Evolutionary conservation across 2,113 vertebrate genomes (phyloP), one percentile per base, ranked within the genome.

Genomic region (Gracilinanus agilis): DNA sequence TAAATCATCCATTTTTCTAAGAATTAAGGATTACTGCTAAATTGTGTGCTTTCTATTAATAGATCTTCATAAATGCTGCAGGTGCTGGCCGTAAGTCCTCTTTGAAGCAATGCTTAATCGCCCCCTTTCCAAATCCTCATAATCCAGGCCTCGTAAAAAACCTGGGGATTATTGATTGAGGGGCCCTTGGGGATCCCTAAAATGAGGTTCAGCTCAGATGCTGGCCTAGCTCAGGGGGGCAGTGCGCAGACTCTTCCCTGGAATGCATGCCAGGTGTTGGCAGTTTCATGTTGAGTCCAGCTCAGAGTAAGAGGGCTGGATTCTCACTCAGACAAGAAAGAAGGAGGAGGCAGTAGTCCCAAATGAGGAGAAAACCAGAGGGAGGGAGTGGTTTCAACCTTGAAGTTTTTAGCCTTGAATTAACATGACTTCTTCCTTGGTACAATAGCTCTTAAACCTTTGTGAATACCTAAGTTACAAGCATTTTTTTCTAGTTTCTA

Each of bases 141-240:
- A 98, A 99, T 99, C 98, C 97, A 98, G 93, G 93, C 94, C 98
- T 98, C 98, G 97, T 98, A 99, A 98, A 99, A 98, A 97, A 97
- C 97, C 97, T 95, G 90, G 97, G 98, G 98, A 98, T 99, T 98
- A 98, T 98, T 98, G 98, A 98, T 98, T 98, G 98, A 99, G 97
- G 97, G 97, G 98, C 83, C 98, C 98, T 98, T 27, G 92, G 98
- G 98, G 98, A 98, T 97, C 98, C 91, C 96, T 98, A 98, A 98
- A 98, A 95, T 9, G n/a, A 97, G 93, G 97, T 94, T 98, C 95
- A 95, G 96, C 97, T 98, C 97, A 98, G 97, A 98, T 96, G 92
- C 97, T 54, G 93, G 97, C 3, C 3, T 96, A 96, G 98, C 58
- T 23, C 97, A 94, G 89, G 92, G 98, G 98, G 94, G 91, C 92